A percentile compares a stretch with the other conserved stretches of the same genome.
phyloP scores from a whole-genome alignment of 2,797 vertebrate species.

The Kryptolebias ocellatus region DNA sequence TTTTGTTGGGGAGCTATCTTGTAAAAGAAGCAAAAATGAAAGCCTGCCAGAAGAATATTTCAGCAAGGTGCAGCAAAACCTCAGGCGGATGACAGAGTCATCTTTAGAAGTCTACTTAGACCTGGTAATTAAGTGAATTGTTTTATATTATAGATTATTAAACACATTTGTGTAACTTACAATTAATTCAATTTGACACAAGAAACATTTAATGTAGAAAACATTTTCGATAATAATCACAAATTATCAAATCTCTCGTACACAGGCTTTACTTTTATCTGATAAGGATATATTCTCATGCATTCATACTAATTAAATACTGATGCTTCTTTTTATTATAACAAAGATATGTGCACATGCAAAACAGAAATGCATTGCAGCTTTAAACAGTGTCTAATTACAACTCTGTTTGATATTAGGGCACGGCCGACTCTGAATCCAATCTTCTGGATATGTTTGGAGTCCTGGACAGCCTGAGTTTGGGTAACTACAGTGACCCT shows the following conservation, averaged over 20 bases:
- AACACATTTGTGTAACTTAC: not conserved
- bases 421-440: no score
- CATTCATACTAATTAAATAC: not conserved
- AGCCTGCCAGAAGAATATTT: slow-evolving; percentile 27
- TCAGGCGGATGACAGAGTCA: slow-evolving; percentile 48
- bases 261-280: no score
- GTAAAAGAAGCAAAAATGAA: slow-evolving; percentile 25
- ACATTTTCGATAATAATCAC: no score
- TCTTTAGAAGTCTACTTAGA: slow-evolving; percentile 53
- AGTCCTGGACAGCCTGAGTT: slow-evolving; percentile 44
- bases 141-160: not conserved
- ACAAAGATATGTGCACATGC: no score
- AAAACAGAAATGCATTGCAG: no score
- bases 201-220: not conserved
- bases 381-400: no score
- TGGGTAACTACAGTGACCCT: slow-evolving; percentile 44
- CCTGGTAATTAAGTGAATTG: slow-evolving; percentile 28
- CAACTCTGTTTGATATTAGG: slow-evolving; percentile 33
- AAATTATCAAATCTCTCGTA: no score
- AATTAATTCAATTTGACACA: not conserved
- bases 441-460: slow-evolving; percentile 47
- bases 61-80: slow-evolving; percentile 34
- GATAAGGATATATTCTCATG: not conserved
- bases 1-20: slow-evolving; percentile 43
- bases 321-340: no score